Evolutionary conservation across 2,888 invertebrate genomes (phyloP).

Genomic region (Drosophila cognata): DNA sequence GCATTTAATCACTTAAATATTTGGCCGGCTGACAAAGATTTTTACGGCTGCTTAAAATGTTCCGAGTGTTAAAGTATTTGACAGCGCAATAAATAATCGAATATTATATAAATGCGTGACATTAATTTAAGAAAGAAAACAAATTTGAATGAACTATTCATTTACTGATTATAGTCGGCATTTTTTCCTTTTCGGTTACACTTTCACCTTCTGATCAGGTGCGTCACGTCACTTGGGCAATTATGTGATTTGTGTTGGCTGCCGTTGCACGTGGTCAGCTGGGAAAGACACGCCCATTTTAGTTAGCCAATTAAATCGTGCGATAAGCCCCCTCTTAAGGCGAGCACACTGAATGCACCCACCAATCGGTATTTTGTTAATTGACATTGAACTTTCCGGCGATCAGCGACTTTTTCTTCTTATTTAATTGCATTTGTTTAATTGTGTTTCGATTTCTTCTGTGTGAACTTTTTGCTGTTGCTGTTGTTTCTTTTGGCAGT

Average conservation of each 20-base stretch:
- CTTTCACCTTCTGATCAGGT: conserved; percentile 1
- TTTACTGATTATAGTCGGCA: neutral
- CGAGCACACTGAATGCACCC: conserved; percentile 50
- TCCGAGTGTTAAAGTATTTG: conserved; percentile 13
- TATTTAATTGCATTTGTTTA: conserved; percentile 21
- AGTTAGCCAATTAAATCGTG: conserved; percentile 35
- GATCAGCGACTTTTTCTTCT: conserved; percentile 35
- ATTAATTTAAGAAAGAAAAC: neutral
- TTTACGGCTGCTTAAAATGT: conserved; percentile 17
- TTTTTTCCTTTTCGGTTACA: neutral
- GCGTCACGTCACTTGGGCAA: neutral
- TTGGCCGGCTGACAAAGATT: conserved; percentile 19
- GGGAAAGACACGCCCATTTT: conserved; percentile 32
- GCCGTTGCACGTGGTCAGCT: conserved; percentile 40
- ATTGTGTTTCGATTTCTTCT: neutral
- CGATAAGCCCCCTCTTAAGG: conserved; percentile 23
- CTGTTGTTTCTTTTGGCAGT: conserved; percentile 55
- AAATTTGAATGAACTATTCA: neutral
- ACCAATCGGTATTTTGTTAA: conserved; percentile 58
- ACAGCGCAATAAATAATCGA: conserved; percentile 3
- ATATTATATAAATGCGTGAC: conserved; percentile 16
- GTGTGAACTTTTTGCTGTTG: neutral
- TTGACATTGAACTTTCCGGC: conserved; percentile 67
- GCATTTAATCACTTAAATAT: conserved; percentile 1
- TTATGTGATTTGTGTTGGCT: conserved; percentile 2